Conservation (phyloP, 2,797 vertebrate genomes). For the Myripristis murdjan region DNA sequence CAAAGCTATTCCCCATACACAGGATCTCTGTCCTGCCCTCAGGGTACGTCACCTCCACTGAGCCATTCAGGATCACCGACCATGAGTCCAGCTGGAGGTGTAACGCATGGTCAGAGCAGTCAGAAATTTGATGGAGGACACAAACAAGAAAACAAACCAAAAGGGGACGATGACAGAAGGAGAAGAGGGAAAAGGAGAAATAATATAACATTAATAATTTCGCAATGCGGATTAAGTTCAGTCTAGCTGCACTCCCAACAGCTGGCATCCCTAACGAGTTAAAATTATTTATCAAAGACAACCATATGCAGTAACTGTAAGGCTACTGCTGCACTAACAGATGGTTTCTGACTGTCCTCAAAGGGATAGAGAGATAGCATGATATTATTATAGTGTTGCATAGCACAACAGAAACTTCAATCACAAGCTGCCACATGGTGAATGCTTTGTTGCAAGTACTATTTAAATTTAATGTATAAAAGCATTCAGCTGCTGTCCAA, state of each 20-base stretch:
- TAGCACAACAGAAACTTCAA: slow-evolving; percentile 6
- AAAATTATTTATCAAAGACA: slow-evolving; percentile 54
- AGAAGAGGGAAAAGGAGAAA: background rate
- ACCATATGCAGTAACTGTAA: slow-evolving; percentile 42
- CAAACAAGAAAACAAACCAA: background rate
- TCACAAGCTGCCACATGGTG: background rate
- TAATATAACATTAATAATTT: background rate
- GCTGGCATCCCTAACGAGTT: slow-evolving; percentile 61
- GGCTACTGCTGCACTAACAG: slow-evolving; percentile 51
- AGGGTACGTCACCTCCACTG: slow-evolving; percentile 96
- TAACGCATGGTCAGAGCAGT: background rate
- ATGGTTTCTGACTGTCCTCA: slow-evolving; percentile 53
- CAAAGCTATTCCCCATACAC: slow-evolving; percentile 99
- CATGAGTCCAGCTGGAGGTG: slow-evolving; percentile 94
- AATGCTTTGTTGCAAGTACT: background rate
- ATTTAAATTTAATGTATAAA: background rate
- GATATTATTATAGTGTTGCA: slow-evolving; percentile 7
- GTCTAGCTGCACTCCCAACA: slow-evolving; percentile 39
- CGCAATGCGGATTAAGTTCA: slow-evolving; percentile 4
- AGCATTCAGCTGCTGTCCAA: too few species aligned
- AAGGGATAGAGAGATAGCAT: slow-evolving; percentile 17
- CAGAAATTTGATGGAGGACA: background rate
- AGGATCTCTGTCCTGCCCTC: slow-evolving; percentile 95
- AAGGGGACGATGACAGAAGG: background rate
- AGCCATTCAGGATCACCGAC: slow-evolving; percentile 99